Percentiles rank a stretch among this genome's conserved stretches.
Evolutionary conservation across 2,113 vertebrate species (phyloP).

Genomic region (Struthio camelus): DNA sequence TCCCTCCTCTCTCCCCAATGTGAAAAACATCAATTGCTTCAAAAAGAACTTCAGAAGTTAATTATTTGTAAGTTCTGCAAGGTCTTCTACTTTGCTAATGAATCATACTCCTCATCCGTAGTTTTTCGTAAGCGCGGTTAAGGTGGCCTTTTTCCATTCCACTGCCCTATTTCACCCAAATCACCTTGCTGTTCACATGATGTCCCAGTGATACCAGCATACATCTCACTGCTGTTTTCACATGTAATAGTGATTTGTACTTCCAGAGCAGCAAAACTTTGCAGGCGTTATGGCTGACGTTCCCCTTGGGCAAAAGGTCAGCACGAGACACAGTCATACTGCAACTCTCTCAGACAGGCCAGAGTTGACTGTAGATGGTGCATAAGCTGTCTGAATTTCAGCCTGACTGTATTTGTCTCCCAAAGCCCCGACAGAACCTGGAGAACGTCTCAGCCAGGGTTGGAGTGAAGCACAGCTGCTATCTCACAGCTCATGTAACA

Average conservation of each 20-base stretch:
- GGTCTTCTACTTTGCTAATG: neutral
- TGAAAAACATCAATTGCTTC: neutral
- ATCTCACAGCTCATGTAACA: neutral
- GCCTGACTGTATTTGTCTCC: neutral
- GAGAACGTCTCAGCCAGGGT: neutral
- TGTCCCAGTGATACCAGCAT: neutral
- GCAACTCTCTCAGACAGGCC: neutral
- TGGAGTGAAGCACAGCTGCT: neutral
- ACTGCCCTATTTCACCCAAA: neutral
- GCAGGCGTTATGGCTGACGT: neutral
- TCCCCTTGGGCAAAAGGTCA: neutral
- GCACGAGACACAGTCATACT: neutral
- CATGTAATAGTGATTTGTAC: neutral
- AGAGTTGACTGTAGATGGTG: neutral
- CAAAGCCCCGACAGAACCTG: neutral
- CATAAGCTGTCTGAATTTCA: neutral
- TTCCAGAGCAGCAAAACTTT: conserved; percentile 16
- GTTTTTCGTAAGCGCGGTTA: neutral
- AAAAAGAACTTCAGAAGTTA: neutral
- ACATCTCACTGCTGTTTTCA: neutral
- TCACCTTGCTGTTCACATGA: neutral
- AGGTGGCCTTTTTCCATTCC: neutral
- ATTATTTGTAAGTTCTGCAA: neutral
- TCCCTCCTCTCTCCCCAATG: neutral
- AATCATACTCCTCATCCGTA: neutral